Conservation (phyloP, 2,113 vertebrate genomes). For the Suncus etruscus region DNA sequence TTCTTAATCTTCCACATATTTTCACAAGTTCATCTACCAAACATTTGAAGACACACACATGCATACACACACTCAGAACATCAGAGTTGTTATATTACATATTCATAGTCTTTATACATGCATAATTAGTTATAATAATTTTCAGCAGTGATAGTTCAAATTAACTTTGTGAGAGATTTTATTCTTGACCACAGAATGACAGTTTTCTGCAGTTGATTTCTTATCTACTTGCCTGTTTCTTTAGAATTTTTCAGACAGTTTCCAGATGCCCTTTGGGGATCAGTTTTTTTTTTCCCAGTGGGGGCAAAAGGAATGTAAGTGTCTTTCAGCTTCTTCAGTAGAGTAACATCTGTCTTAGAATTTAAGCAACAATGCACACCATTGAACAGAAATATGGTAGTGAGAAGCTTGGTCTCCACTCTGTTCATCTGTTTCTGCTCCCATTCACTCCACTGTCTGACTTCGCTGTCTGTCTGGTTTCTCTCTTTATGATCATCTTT, state of each 20-base stretch:
- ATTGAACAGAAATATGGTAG: background rate
- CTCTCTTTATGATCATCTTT: background rate
- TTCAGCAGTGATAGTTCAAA: background rate
- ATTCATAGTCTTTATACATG: background rate
- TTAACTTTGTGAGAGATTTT: background rate
- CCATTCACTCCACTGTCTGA: too few species aligned
- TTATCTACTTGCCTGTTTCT: background rate
- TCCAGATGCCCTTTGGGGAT: background rate
- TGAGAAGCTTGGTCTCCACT: rapidly evolving
- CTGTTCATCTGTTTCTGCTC: background rate
- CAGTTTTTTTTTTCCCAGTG: background rate
- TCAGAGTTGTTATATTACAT: background rate
- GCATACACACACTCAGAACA: too few species aligned
- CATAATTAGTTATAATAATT: background rate
- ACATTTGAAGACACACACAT: too few species aligned
- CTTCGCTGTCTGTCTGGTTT: background rate
- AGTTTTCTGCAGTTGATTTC: background rate
- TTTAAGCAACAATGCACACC: background rate
- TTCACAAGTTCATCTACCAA: background rate
- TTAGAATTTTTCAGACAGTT: background rate
- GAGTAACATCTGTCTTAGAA: background rate
- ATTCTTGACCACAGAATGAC: background rate
- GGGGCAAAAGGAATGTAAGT: background rate
- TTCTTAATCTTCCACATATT: background rate
- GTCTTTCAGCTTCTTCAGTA: background rate